Evolutionary conservation across 2,113 vertebrate species (phyloP), one percentile per base, ranked within the genome.

Genomic region (Channa maculata): DNA sequence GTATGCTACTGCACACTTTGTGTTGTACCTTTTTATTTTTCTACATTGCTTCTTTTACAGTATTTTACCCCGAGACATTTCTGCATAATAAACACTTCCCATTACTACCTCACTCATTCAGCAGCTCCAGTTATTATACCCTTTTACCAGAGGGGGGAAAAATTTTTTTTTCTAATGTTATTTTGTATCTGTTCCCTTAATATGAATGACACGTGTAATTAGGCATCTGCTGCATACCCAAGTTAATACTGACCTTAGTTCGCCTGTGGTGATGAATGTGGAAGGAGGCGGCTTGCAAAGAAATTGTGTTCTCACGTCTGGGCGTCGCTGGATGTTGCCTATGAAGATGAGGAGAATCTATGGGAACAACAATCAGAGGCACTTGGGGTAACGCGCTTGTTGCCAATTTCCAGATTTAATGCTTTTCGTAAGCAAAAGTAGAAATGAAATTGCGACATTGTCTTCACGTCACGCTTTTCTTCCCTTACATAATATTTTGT

Each of bases 71-170:
- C 8, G 61, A 49, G 61, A 71, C 10, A 58, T 58, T 41, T 63
- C 72, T 52, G 65, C 60, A 66, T 51, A 45, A 66, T 71, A 53
- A 15, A 73, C 14, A 5, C 51, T 55, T 50, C 57, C 72, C 86
- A 88, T 90, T 77, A 63, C 88, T 90, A 86, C 81, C 86, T 88
- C 83, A 77, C 45, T 73, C 11, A 46, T 54, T 64, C 57, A 53
- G 48, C 68, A 54, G 4, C 37, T 77, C 43, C 37, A 58, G 52
- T 41, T 76, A 63, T 57, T 33, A 64, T 5, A 52, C 2, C 45
- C 43, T 41, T 53, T 5, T n/a, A 58, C 24, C 11, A 24, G 70
- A 39, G 59, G 1, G 24, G 24, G 24, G 6, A 59, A 55, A 80
- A 77, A 51, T 39, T 79, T 70, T 52, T 70, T 81, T 59, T 61